These are phyloP conservation scores for Metopolophium dirhodum DNA, from an alignment of 1,140 invertebrate genomes.

Conservation along the genomic window DNA sequence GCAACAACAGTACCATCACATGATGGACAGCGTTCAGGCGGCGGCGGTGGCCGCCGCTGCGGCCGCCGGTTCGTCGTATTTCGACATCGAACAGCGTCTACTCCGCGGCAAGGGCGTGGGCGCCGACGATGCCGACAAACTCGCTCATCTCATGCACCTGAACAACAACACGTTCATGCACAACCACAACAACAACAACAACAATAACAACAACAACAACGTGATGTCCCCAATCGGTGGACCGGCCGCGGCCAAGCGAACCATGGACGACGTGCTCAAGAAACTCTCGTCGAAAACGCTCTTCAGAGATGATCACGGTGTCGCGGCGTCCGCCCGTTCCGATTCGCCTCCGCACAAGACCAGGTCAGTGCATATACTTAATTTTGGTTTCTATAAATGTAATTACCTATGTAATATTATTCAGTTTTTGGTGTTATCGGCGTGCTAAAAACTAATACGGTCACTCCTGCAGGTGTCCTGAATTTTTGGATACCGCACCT, in stretches of 20 bases:
- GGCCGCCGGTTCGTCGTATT: slow-evolving; percentile 27
- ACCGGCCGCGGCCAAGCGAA: slow-evolving; percentile 64
- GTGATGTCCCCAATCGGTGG: background rate
- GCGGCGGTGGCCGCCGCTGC: background rate
- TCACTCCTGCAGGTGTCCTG: too few relatives aligned
- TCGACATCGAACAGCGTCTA: slow-evolving; percentile 41
- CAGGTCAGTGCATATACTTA: background rate
- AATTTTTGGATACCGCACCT: too few relatives aligned
- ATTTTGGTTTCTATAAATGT: background rate
- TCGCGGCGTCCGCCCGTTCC: background rate
- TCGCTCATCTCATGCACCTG: slow-evolving; percentile 24
- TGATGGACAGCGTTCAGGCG: slow-evolving; percentile 29
- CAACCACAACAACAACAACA: slow-evolving; percentile 50
- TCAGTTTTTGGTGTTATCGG: background rate
- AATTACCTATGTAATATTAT: background rate
- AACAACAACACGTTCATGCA: slow-evolving; percentile 54
- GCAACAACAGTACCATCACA: background rate
- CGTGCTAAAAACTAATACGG: too few relatives aligned
- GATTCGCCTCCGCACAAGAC: slow-evolving; percentile 12
- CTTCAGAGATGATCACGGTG: slow-evolving; percentile 61
- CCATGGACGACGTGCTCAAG: slow-evolving; percentile 88
- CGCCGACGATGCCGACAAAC: slow-evolving; percentile 21
- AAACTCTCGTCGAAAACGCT: slow-evolving; percentile 81
- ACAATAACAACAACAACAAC: slow-evolving; percentile 44
- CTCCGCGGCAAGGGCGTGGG: background rate